These are phyloP conservation scores for Drosophila nasuta DNA, from an alignment of 1,140 invertebrate species.

Conservation along the genomic window DNA sequence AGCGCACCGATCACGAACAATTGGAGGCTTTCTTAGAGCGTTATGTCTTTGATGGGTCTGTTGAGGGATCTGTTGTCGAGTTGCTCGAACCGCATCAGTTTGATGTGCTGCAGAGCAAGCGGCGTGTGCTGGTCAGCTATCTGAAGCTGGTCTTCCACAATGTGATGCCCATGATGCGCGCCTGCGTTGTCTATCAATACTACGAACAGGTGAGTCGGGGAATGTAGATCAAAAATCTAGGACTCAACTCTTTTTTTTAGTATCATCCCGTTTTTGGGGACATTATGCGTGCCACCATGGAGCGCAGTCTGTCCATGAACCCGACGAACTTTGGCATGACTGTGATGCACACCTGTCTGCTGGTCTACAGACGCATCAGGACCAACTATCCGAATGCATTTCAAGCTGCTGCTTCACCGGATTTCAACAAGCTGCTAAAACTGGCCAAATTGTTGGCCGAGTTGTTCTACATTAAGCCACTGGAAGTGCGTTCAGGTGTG, in stretches of 20 bases:
- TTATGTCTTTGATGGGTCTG: constrained; percentile 4
- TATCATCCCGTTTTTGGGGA: constrained; percentile 43
- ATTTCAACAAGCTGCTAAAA: constrained; percentile 38
- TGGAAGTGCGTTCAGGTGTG: constrained; percentile 32
- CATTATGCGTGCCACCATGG: constrained; percentile 48
- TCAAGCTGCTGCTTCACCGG: not conserved
- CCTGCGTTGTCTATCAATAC: constrained; percentile 35
- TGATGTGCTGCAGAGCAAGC: constrained; percentile 20
- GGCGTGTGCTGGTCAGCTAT: constrained; percentile 44
- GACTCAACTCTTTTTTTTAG: constrained; percentile 1
- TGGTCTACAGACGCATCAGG: constrained; percentile 23
- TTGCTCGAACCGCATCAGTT: not conserved
- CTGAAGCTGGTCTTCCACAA: constrained; percentile 55
- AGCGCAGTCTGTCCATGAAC: constrained; percentile 44
- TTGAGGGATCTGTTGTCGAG: not conserved
- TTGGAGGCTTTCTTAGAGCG: constrained; percentile 39
- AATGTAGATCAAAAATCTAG: no score
- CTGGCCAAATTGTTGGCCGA: constrained; percentile 43
- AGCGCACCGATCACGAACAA: constrained; percentile 29
- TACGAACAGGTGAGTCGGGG: constrained; percentile 42
- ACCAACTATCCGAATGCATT: not conserved
- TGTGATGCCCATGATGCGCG: constrained; percentile 57
- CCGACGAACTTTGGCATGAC: constrained; percentile 61
- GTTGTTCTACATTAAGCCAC: constrained; percentile 12
- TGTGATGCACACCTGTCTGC: constrained; percentile 53